Base-by-base conservation (phyloP, 2,113 vertebrate genomes). In the Hepsetus odoe region DNA sequence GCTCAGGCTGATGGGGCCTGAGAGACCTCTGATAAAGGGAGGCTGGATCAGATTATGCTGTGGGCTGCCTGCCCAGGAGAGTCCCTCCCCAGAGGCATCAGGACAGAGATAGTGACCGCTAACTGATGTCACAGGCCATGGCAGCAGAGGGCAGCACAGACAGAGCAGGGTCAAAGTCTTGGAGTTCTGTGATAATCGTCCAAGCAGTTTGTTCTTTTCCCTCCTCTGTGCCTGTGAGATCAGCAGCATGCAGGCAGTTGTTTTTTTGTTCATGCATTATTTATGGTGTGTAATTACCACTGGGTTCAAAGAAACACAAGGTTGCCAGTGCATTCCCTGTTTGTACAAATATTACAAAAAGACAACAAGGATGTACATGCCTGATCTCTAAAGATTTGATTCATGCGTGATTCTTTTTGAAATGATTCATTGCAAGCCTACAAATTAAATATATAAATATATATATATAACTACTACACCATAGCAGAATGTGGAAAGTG, bases 31-130 rank as follows among this genome's bases (percentile, higher is more conserved):
- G 70, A 66, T 72, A 68, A 66, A 67, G 49, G 38, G 53, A 44
- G 1, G n/a, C 9, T 58, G 61, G 49, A 56, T 74, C 51, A 74
- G 62, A 79, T 74, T 71, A 30, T 51, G 11, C 56, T 62, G 26
- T 32, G 66, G 58, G 72, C 77, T 18, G 40, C 13, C 53, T 62
- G 70, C 70, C 76, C 77, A 75, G 67, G 16, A 76, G 74, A 79
- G 42, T 6, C 5, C 8, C 1, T 71, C 81, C 53, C 65, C 14
- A 77, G 69, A 64, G 69, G 20, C 42, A 16, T 58, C 56, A 26
- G 24, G 68, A 49, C 42, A 72, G 68, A 62, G 67, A 78, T 53
- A 71, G 42, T n/a, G 14, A 38, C 51, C 53, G 2, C 32, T 44
- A 69, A 77, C 74, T 69, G 75, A 77, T 59, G 70, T n/a, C 0